Evolutionary conservation across 2,888 invertebrate species (phyloP).

Genomic region (Clivina fossor): DNA sequence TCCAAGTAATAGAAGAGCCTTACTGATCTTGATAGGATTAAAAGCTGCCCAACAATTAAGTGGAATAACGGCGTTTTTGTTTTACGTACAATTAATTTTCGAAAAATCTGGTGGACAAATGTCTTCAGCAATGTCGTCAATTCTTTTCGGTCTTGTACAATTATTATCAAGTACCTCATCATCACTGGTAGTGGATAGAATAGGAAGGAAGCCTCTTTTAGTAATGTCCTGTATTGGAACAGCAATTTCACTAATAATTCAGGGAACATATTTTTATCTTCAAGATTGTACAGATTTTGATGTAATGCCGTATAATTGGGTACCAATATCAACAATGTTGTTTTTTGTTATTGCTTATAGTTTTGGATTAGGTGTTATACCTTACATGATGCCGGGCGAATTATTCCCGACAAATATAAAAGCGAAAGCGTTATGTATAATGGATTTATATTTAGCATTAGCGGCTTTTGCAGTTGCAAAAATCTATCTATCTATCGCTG

Average conservation of each 20-base stretch:
- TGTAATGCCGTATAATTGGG: conserved; percentile 48
- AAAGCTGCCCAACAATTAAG: conserved; percentile 59
- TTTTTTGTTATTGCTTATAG: conserved; percentile 56
- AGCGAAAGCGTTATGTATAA: conserved; percentile 59
- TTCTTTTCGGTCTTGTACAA: conserved; percentile 56
- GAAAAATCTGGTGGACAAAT: conserved; percentile 50
- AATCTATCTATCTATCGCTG: conserved; percentile 52
- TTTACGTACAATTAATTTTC: conserved; percentile 61
- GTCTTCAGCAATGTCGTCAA: conserved; percentile 49
- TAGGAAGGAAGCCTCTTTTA: conserved; percentile 59
- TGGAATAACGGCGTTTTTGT: conserved; percentile 64
- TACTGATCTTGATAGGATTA: conserved; percentile 63
- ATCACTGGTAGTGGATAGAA: conserved; percentile 60
- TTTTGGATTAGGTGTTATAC: conserved; percentile 58
- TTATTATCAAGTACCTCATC: conserved; percentile 60
- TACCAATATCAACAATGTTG: conserved; percentile 55
- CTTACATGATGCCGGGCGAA: conserved; percentile 58
- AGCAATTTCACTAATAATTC: conserved; percentile 50
- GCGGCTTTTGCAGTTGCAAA: conserved; percentile 55
- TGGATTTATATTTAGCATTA: conserved; percentile 57
- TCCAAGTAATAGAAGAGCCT: conserved; percentile 62
- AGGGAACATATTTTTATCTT: conserved; percentile 54
- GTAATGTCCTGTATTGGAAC: conserved; percentile 55
- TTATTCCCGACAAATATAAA: conserved; percentile 60
- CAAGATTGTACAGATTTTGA: conserved; percentile 50